Percentiles rank a stretch among this genome's conserved stretches.
Evolutionary conservation across 2,888 invertebrate species (phyloP).

Genomic region (Apotomis turbidana): DNA sequence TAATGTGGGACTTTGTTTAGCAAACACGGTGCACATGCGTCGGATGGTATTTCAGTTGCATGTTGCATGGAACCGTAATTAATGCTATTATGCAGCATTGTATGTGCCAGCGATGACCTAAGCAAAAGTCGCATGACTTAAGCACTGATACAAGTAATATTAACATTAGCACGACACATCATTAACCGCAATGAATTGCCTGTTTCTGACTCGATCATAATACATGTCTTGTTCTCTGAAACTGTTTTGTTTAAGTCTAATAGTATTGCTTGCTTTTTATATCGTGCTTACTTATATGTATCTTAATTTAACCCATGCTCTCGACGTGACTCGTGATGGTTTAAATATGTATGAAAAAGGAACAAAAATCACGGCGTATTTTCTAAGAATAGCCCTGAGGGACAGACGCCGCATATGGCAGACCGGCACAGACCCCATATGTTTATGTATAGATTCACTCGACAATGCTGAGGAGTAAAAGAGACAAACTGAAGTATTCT

Average conservation of each 20-base stretch:
- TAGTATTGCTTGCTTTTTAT: conserved; percentile 14
- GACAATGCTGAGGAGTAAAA: conserved; percentile 5
- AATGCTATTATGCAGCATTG: conserved; percentile 41
- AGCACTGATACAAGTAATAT: conserved; percentile 24
- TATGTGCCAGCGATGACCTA: conserved; percentile 35
- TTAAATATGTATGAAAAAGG: conserved; percentile 8
- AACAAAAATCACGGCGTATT: conserved; percentile 3
- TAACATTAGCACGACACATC: conserved; percentile 31
- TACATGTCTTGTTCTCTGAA: not conserved
- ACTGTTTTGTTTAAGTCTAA: conserved; percentile 14
- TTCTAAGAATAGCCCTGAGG: conserved; percentile 22
- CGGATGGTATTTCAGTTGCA: conserved; percentile 32
- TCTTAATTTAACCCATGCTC: not conserved
- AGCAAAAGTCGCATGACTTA: conserved; percentile 39
- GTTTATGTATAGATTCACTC: not conserved
- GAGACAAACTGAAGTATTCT: not conserved
- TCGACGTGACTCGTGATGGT: conserved; percentile 6
- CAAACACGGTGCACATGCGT: conserved; percentile 33
- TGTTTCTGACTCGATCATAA: not conserved
- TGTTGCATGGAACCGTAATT: conserved; percentile 37
- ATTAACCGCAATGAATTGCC: conserved; percentile 33
- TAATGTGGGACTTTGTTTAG: conserved; percentile 33
- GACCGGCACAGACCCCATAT: not conserved
- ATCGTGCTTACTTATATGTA: conserved; percentile 1
- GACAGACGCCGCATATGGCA: not conserved